phyloP scores from a whole-genome alignment of 2,113 vertebrate species.

The Natator depressus region DNA sequence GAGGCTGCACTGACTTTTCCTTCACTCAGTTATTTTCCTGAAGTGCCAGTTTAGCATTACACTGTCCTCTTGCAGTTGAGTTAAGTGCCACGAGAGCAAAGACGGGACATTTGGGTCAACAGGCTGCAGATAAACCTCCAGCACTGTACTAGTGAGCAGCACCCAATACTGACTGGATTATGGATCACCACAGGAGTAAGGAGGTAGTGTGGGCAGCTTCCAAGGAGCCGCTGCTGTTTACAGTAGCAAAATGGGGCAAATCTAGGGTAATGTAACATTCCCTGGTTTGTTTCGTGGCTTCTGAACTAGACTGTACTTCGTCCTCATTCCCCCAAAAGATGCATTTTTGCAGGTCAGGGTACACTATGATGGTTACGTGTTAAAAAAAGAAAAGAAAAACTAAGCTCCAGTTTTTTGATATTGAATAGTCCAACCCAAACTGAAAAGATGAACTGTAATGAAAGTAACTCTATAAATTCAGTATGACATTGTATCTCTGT shows the following conservation, averaged over 20 bases:
- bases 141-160: constrained; percentile 11
- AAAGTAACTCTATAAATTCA: not conserved
- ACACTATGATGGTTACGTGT: not conserved
- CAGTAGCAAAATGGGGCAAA: not conserved
- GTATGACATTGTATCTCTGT: not conserved
- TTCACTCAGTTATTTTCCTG: not conserved
- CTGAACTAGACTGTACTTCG: not conserved
- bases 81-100: not conserved
- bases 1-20: constrained; percentile 4
- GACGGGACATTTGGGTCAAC: not conserved
- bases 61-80: not conserved
- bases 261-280: not conserved
- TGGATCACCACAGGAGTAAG: constrained; percentile 7
- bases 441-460: not conserved
- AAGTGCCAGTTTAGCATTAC: not conserved
- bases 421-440: not conserved
- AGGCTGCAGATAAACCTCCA: constrained; percentile 25
- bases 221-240: not conserved
- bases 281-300: not conserved
- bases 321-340: not conserved
- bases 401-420: not conserved
- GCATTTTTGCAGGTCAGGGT: not conserved
- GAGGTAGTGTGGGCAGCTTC: not conserved
- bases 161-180: constrained; percentile 24
- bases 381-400: not conserved